Percentiles rank a stretch among this genome's conserved stretches.
These are phyloP conservation scores for Harpalus rubripes DNA, from an alignment of 2,888 invertebrate species.

Conservation along the genomic window DNA sequence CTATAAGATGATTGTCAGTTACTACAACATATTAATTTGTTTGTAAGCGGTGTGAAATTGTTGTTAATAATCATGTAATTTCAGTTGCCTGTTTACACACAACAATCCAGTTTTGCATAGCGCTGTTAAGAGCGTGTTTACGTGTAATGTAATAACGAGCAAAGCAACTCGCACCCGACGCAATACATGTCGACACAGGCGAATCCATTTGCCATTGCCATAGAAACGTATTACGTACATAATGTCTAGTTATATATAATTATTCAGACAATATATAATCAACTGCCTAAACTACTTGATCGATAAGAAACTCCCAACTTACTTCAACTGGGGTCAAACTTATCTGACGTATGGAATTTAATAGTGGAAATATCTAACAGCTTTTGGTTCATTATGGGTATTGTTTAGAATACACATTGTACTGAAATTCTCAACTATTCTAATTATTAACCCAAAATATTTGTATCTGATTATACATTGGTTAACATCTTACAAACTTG, in stretches of 20 bases:
- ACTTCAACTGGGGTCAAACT: background rate
- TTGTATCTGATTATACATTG: no score
- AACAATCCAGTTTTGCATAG: constrained; percentile 11
- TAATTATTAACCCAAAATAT: no score
- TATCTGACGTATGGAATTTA: background rate
- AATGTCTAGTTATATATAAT: background rate
- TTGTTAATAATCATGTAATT: constrained; percentile 34
- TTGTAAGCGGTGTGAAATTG: constrained; percentile 17
- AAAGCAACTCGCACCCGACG: background rate
- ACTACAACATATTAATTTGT: constrained; percentile 13
- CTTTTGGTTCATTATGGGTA: no score
- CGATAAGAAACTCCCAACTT: background rate
- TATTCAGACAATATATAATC: background rate
- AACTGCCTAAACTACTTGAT: constrained; percentile 10
- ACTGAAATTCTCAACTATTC: no score
- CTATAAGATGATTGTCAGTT: constrained; percentile 3
- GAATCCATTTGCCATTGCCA: background rate
- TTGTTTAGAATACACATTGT: no score
- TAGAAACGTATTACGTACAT: background rate
- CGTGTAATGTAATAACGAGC: constrained; percentile 10
- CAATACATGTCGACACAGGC: background rate
- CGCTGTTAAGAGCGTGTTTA: constrained; percentile 21
- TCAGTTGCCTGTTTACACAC: background rate
- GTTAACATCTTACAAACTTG: no score
- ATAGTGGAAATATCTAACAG: background rate